Percentiles rank a stretch among this genome's conserved stretches.
These are phyloP conservation scores for Gadopsis bispinosus DNA, from an alignment of 2,797 vertebrate species.

Conservation along the genomic window DNA sequence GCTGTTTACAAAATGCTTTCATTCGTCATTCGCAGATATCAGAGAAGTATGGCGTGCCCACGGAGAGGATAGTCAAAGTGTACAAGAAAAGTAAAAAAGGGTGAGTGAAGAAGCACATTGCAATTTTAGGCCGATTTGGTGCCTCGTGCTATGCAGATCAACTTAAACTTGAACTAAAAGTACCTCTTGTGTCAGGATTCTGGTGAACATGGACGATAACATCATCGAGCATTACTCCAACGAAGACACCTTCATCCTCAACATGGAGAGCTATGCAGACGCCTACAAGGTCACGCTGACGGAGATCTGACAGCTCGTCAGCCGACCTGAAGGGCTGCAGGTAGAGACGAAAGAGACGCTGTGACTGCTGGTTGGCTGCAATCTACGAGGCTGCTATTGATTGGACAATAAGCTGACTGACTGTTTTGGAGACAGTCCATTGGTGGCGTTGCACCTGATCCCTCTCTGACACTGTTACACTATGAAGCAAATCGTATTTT, in stretches of 20 bases:
- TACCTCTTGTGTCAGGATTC: conserved; percentile 84
- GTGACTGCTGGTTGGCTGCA: conserved; percentile 50
- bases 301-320: conserved; percentile 89
- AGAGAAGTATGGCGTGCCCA: conserved; percentile 93
- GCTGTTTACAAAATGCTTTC: conserved; percentile 12
- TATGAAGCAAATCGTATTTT: conserved; percentile 55
- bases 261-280: conserved; percentile 92
- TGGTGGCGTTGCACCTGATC: background rate
- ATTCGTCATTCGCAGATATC: conserved; percentile 87
- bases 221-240: conserved; percentile 99
- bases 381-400: conserved; percentile 51
- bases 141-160: rapidly evolving
- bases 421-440: conserved; percentile 44
- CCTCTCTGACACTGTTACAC: conserved; percentile 49
- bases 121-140: rapidly evolving
- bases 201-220: conserved; percentile 99
- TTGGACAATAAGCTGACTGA: conserved; percentile 60
- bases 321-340: conserved; percentile 18
- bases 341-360: conserved; percentile 27
- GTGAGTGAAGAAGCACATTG: conserved; percentile 74
- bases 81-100: conserved; percentile 99
- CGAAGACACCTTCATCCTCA: conserved; percentile 97
- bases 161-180: background rate
- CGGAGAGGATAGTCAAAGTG: conserved; percentile 94
- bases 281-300: conserved; percentile 95